Conservation (phyloP, 2,797 vertebrate species). For the Platalea minor region DNA sequence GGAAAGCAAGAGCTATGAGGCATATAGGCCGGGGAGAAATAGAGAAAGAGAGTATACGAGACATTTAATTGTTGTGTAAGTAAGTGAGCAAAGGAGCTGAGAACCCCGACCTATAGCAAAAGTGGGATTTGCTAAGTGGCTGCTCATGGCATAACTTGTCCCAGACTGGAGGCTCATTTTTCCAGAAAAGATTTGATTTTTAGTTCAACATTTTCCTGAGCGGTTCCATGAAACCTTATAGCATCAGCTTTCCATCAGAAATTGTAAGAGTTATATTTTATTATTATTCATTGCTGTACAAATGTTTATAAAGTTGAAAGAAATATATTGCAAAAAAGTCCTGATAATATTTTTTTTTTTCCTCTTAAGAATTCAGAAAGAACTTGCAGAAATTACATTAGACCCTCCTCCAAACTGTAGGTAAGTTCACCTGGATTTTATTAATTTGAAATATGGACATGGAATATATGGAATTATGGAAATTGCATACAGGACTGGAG, state of each 20-base stretch:
- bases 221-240: neutral
- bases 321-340: neutral
- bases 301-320: neutral
- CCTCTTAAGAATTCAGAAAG: constrained; percentile 94
- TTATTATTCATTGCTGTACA: neutral
- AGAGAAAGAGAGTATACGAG: neutral
- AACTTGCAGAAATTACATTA: constrained; percentile 98
- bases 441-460: constrained; percentile 27
- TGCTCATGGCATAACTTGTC: neutral
- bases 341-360: constrained; percentile 34
- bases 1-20: neutral
- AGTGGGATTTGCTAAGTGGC: neutral
- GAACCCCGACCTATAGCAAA: neutral
- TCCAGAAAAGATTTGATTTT: neutral
- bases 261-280: neutral
- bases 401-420: constrained; percentile 99
- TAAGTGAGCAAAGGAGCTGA: neutral
- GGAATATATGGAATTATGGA: neutral
- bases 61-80: neutral
- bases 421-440: constrained; percentile 80
- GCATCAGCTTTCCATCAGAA: neutral
- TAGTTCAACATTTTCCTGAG: neutral
- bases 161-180: neutral
- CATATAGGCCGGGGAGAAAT: accelerated
- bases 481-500: neutral